These are phyloP conservation scores for Caerostris extrusa DNA, from an alignment of 1,140 invertebrate genomes.

Conservation along the genomic window DNA sequence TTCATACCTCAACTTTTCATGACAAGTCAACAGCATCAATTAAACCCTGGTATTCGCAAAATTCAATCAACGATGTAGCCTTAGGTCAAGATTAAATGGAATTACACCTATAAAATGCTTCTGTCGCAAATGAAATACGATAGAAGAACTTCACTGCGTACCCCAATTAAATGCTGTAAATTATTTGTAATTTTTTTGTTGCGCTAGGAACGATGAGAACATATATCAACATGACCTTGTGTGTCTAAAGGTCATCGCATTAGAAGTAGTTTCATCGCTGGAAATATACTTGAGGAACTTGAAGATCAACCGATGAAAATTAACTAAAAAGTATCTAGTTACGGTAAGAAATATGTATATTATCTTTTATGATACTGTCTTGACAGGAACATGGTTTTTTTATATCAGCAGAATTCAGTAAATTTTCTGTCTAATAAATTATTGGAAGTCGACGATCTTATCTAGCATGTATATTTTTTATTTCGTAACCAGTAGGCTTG, in stretches of 20 bases:
- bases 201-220: not conserved
- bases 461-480: too few relatives aligned
- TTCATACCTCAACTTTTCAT: not conserved
- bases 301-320: slow-evolving; percentile 17
- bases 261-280: not conserved
- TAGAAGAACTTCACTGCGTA: slow-evolving; percentile 10
- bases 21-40: slow-evolving; percentile 48
- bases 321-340: not conserved
- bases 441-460: too few relatives aligned
- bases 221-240: slow-evolving; percentile 46
- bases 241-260: slow-evolving; percentile 48
- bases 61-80: slow-evolving; percentile 56
- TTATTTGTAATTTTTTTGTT: slow-evolving; percentile 13
- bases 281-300: not conserved
- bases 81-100: slow-evolving; percentile 44
- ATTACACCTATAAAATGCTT: slow-evolving; percentile 58
- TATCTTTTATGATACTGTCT: slow-evolving; percentile 23
- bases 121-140: not conserved
- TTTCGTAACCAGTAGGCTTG: too few relatives aligned
- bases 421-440: not conserved
- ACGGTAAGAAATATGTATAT: slow-evolving; percentile 23
- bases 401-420: not conserved
- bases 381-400: slow-evolving; percentile 11
- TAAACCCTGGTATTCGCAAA: slow-evolving; percentile 63
- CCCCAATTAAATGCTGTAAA: slow-evolving; percentile 43